Conservation (phyloP, 2,888 invertebrate genomes). For the Cataglyphis rosenhaueri region DNA sequence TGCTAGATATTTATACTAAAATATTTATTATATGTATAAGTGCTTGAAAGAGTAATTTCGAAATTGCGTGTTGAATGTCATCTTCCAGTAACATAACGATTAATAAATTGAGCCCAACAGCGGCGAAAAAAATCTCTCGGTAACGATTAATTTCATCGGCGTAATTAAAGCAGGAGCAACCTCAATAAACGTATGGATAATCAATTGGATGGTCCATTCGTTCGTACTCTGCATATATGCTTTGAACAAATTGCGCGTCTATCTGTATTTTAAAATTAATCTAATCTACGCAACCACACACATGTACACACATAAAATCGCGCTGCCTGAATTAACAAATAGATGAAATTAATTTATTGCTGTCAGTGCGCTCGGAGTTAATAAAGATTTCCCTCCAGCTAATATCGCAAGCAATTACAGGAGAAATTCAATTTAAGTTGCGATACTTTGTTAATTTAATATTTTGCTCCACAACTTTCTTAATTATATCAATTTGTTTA, state of each 20-base stretch:
- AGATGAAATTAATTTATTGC: slow-evolving; percentile 62
- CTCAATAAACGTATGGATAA: slow-evolving; percentile 74
- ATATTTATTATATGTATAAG: not conserved
- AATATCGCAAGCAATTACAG: slow-evolving; percentile 26
- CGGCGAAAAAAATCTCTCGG: slow-evolving; percentile 20
- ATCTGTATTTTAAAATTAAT: slow-evolving; percentile 60
- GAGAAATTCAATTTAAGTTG: slow-evolving; percentile 37
- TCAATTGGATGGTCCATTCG: slow-evolving; percentile 35
- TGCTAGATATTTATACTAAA: not conserved
- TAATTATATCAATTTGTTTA: slow-evolving; percentile 25
- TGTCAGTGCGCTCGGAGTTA: slow-evolving; percentile 36
- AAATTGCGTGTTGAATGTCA: not conserved
- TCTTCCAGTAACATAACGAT: slow-evolving; percentile 14
- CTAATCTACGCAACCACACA: not conserved
- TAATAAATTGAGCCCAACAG: slow-evolving; percentile 23
- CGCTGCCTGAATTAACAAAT: slow-evolving; percentile 51
- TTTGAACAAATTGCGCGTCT: slow-evolving; percentile 72
- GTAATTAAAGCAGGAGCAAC: slow-evolving; percentile 76
- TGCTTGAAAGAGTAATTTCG: not conserved
- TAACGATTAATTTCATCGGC: slow-evolving; percentile 74
- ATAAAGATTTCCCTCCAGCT: slow-evolving; percentile 48
- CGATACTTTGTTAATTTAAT: slow-evolving; percentile 23
- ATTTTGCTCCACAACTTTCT: not conserved
- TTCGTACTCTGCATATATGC: not conserved
- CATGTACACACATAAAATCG: not conserved